phyloP scores from a whole-genome alignment of 2,797 vertebrate species.

The Hemitrygon akajei region DNA sequence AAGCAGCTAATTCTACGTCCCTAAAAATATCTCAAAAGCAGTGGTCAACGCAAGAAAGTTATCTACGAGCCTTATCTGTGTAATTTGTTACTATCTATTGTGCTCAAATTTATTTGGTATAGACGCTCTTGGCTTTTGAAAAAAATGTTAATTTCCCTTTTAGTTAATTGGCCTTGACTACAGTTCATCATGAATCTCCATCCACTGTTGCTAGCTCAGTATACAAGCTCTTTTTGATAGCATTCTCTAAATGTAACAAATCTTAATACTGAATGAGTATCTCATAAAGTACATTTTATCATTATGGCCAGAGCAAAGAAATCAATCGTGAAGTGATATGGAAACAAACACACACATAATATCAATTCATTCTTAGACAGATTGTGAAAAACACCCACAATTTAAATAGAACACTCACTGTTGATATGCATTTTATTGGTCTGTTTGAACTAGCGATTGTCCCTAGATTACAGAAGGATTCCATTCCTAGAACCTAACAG shows the following conservation, averaged over 20 bases:
- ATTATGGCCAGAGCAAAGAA: background rate
- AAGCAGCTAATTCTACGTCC: constrained; percentile 44
- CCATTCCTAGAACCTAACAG: no score
- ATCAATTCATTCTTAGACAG: background rate
- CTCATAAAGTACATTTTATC: background rate
- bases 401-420: no score
- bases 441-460: background rate
- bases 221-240: background rate
- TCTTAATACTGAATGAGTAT: background rate
- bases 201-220: background rate
- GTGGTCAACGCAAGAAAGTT: constrained; percentile 40
- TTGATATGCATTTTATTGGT: background rate
- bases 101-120: constrained; percentile 48
- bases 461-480: background rate
- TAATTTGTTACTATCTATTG: constrained; percentile 57
- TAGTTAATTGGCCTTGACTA: constrained; percentile 54
- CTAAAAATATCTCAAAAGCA: constrained; percentile 52
- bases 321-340: background rate
- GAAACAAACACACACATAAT: background rate
- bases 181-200: constrained; percentile 35
- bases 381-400: background rate
- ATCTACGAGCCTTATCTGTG: constrained; percentile 47
- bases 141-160: constrained; percentile 58
- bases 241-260: background rate
- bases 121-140: constrained; percentile 50